These are phyloP conservation scores for Pseudochromis fuscus DNA, from an alignment of 2,797 vertebrate genomes.

Conservation along the genomic window DNA sequence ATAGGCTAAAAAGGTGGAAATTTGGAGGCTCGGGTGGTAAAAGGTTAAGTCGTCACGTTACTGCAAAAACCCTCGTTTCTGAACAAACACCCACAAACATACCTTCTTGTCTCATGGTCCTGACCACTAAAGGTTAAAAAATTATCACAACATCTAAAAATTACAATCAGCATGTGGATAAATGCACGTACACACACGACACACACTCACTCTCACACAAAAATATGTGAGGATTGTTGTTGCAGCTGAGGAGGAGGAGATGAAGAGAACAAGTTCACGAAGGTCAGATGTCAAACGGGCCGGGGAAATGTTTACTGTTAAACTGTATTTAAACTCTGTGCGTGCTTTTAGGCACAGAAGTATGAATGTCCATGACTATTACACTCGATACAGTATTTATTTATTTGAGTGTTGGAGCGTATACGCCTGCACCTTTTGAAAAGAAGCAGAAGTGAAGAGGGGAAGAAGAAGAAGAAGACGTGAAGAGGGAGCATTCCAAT, in stretches of 20 bases:
- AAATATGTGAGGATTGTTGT: slow-evolving; percentile 60
- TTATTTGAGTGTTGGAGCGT: not conserved
- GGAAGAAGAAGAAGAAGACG: not conserved
- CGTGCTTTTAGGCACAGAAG: slow-evolving; percentile 2
- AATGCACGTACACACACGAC: slow-evolving; percentile 44
- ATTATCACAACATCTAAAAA: slow-evolving; percentile 39
- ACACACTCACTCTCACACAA: slow-evolving; percentile 13
- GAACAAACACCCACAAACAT: slow-evolving; percentile 6
- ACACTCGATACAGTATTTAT: not conserved
- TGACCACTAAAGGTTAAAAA: slow-evolving; percentile 46
- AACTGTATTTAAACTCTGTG: slow-evolving; percentile 46
- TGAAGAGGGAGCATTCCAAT: slow-evolving; percentile 29
- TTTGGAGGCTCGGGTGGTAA: no score
- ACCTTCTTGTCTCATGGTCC: not conserved
- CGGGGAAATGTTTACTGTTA: slow-evolving; percentile 60
- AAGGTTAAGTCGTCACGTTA: no score
- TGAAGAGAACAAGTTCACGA: slow-evolving; percentile 41
- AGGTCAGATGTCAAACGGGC: slow-evolving; percentile 61
- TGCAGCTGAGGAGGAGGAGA: slow-evolving; percentile 72
- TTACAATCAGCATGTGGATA: slow-evolving; percentile 44
- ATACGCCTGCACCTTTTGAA: not conserved
- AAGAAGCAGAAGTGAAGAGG: not conserved
- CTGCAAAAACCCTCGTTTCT: slow-evolving; percentile 3
- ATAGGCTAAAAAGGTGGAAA: no score
- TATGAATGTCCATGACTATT: not conserved